Conservation (phyloP, 1,140 invertebrate genomes). For the Scylla paramamosain region DNA sequence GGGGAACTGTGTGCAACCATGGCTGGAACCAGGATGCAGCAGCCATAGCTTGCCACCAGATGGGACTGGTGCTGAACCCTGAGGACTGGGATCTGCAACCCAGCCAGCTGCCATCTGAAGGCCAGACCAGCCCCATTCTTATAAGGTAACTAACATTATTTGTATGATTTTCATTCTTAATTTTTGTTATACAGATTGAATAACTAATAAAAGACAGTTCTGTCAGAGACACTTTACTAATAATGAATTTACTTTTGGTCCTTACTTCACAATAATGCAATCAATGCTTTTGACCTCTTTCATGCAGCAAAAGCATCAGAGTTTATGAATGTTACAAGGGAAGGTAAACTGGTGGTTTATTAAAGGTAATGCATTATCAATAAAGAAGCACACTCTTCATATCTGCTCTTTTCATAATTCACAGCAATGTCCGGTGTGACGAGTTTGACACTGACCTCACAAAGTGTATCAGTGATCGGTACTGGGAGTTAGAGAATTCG, state of each 20-base stretch:
- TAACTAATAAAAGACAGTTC: no score
- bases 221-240: no score
- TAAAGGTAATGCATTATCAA: no score
- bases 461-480: conserved; percentile 84
- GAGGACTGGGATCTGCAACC: conserved; percentile 93
- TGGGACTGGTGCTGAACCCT: conserved; percentile 95
- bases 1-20: conserved; percentile 99
- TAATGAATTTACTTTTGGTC: no score
- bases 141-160: conserved; percentile 81
- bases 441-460: conserved; percentile 96
- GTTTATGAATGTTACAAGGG: no score
- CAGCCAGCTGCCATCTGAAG: conserved; percentile 89
- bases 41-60: conserved; percentile 95
- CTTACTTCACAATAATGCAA: no score
- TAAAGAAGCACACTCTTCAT: background rate
- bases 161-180: background rate
- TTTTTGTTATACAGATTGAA: no score
- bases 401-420: background rate
- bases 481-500: conserved; percentile 91
- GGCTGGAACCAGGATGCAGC: conserved; percentile 96
- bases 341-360: no score
- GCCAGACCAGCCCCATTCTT: conserved; percentile 88
- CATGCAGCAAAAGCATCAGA: no score
- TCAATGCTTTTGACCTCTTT: no score
- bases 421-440: conserved; percentile 93